These are phyloP conservation scores for Virgularia gustaviana DNA, from an alignment of 92 coral and sea anemone species.

Conservation along the genomic window DNA sequence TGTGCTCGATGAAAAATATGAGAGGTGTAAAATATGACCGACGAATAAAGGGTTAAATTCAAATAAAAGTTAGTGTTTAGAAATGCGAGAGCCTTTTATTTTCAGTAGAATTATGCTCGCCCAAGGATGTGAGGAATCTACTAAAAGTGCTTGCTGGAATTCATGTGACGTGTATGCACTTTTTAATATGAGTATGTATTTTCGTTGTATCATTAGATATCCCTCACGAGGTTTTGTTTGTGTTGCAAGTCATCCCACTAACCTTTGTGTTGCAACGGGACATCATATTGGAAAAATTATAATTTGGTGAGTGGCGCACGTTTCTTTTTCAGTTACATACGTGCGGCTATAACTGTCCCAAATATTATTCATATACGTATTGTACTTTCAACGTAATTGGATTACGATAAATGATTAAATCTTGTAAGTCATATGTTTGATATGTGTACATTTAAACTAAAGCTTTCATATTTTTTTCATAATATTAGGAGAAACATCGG, in stretches of 20 bases:
- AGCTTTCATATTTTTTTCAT: background rate
- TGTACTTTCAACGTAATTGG: background rate
- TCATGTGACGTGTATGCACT: too few species aligned
- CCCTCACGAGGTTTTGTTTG: slow-evolving; percentile 59
- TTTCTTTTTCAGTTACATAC: background rate
- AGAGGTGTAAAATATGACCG: too few species aligned
- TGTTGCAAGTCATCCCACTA: slow-evolving; percentile 75
- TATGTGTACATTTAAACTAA: background rate
- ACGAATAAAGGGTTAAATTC: too few species aligned
- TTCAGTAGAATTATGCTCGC: too few species aligned
- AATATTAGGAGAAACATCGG: slow-evolving; percentile 66
- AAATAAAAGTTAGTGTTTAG: too few species aligned
- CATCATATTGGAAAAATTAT: slow-evolving; percentile 64
- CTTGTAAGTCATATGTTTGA: background rate
- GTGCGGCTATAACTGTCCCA: too few species aligned
- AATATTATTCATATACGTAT: background rate
- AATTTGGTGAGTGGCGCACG: slow-evolving; percentile 64
- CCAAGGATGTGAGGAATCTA: too few species aligned
- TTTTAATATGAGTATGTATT: background rate
- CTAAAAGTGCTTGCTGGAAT: too few species aligned
- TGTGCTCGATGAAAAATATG: too few species aligned
- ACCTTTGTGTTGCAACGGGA: slow-evolving; percentile 75
- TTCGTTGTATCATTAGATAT: slow-evolving; percentile 48
- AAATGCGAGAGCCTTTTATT: too few species aligned
- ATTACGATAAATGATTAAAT: background rate